A percentile compares a stretch with the other conserved stretches of the same genome.
These are phyloP conservation scores for Talpa occidentalis DNA, from an alignment of 2,113 vertebrate genomes.

Conservation along the genomic window DNA sequence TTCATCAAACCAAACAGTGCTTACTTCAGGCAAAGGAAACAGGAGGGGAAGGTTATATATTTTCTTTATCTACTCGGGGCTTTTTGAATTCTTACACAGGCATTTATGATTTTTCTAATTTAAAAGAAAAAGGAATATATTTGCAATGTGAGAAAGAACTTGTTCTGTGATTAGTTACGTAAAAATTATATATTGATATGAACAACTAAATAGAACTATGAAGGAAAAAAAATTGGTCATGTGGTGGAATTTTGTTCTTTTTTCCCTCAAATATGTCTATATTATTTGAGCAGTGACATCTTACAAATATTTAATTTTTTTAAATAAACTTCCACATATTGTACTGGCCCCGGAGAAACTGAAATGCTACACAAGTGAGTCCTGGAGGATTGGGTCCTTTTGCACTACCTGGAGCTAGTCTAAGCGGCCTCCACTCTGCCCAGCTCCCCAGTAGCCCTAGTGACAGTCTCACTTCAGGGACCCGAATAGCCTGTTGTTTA, in stretches of 20 bases:
- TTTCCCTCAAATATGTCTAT: background rate
- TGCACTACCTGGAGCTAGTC: background rate
- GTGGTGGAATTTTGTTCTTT: background rate
- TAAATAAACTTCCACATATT: background rate
- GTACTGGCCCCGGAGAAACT: background rate
- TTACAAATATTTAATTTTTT: slow-evolving; percentile 18
- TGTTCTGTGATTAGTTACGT: background rate
- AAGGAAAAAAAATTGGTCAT: background rate
- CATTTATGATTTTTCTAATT: slow-evolving; percentile 49
- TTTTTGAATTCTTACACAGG: slow-evolving; percentile 21
- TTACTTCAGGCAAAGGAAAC: slow-evolving; percentile 1
- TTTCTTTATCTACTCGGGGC: background rate
- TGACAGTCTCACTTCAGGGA: background rate
- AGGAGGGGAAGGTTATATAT: background rate
- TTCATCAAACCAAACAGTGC: background rate
- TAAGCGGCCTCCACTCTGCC: background rate
- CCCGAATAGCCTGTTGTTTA: background rate
- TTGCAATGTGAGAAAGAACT: slow-evolving; percentile 6
- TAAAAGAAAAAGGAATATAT: slow-evolving; percentile 29
- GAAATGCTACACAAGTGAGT: background rate
- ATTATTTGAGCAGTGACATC: background rate
- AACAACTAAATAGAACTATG: slow-evolving; percentile 11
- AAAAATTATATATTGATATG: background rate
- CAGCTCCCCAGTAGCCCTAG: no score
- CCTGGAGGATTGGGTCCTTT: background rate